Evolutionary conservation across 2,888 invertebrate species (phyloP), one percentile per base, ranked within the genome.

Genomic region (Ichneumon xanthorius): DNA sequence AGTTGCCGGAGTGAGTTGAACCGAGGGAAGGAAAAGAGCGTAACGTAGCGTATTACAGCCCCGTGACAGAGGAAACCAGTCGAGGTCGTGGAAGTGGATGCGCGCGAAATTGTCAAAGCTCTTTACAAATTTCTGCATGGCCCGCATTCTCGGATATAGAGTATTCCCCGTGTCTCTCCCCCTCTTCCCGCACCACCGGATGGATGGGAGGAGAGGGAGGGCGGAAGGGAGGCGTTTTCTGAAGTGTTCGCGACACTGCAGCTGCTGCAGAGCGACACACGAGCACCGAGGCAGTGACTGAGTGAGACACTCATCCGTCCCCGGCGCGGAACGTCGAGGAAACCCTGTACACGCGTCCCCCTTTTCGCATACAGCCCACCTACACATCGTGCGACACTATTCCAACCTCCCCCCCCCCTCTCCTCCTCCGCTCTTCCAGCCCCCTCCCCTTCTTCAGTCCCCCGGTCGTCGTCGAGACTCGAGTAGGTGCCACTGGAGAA

Each of bases 41-140:
- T 72, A 81, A 76, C 48, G 53, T 61, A 58, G 76, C 58, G 72
- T 76, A 33, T 26, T 53, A 63, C 37, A 87, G 87, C 86, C 85
- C 86, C 87, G 87, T 81, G 88, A 83, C 33, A 37, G 33, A 68
- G 22, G 14, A 88, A 84, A 88, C 88, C 88, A 86, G 82, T 67
- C 80, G 81, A 82, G 82, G 85, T 76, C 80, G 63, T 79, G 73
- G 70, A 70, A 63, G 70, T 83, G 84, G 86, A 86, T 87, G 85
- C 67, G 87, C 71, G 82, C 84, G 80, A 88, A 90, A 91, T 89
- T 89, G 89, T 90, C 89, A 88, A 89, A 91, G 90, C 87, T 85
- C 85, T 89, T 88, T 88, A 86, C 88, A 89, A 88, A 88, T 88
- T 87, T 89, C 87, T 86, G 84, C 85, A 84, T 87, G 82, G 87